phyloP scores from a whole-genome alignment of 2,113 vertebrate genomes.

The Prunella fulvescens region DNA sequence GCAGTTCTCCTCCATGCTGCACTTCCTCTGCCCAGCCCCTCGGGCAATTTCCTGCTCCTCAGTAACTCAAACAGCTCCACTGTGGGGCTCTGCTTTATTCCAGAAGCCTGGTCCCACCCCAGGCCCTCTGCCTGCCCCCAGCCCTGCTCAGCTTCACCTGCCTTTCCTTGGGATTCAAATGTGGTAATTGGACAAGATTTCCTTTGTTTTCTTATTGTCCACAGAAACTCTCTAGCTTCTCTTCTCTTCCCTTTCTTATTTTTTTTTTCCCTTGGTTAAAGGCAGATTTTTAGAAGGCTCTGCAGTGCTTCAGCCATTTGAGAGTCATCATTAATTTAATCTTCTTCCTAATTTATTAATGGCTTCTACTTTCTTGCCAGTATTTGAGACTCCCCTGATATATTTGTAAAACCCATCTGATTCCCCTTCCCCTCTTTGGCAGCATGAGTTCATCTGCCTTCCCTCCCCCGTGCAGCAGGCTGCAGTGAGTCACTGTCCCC shows the following conservation, averaged over 20 bases:
- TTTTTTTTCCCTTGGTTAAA: neutral
- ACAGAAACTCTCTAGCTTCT: neutral
- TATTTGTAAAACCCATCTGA: constrained; percentile 16
- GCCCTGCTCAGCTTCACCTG: neutral
- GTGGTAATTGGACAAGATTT: neutral
- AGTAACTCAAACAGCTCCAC: neutral
- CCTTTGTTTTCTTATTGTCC: constrained; percentile 8
- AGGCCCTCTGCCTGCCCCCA: neutral
- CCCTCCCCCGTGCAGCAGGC: neutral
- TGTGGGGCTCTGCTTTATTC: neutral
- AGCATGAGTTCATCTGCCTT: neutral
- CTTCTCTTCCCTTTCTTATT: neutral
- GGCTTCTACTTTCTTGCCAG: constrained; percentile 26
- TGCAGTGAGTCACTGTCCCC: neutral
- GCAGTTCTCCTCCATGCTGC: neutral
- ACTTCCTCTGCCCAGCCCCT: neutral
- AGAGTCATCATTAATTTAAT: constrained; percentile 66
- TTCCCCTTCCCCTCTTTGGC: neutral
- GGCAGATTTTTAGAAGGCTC: constrained; percentile 17
- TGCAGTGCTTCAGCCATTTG: constrained; percentile 25
- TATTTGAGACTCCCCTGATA: constrained; percentile 40
- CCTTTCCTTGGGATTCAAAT: neutral
- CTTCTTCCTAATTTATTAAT: constrained; percentile 64
- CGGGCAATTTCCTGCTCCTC: constrained; percentile 37
- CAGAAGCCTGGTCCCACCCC: neutral